phyloP scores from a whole-genome alignment of 2,797 vertebrate species.

The Picus viridis region DNA sequence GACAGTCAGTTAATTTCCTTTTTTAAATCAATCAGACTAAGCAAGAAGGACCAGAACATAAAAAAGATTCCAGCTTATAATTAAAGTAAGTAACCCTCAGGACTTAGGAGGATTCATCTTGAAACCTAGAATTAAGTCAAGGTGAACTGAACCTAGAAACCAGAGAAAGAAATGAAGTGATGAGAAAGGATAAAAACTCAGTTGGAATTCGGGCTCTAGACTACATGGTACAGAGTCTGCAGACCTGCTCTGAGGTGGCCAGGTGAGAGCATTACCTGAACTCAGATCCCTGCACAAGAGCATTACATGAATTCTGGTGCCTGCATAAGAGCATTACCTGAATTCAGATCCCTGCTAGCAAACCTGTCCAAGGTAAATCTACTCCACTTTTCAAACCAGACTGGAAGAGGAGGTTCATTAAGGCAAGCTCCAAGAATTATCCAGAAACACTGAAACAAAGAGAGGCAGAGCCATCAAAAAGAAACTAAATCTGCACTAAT shows the following conservation, averaged over 20 bases:
- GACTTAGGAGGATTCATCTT: neutral
- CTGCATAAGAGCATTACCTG: too few species aligned
- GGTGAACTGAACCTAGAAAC: neutral
- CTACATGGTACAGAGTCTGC: neutral
- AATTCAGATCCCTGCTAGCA: neutral
- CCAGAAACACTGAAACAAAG: neutral
- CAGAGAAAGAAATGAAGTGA: neutral
- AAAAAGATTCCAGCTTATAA: neutral
- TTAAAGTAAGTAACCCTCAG: neutral
- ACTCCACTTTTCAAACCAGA: neutral
- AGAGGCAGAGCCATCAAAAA: slow-evolving; percentile 9
- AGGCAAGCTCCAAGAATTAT: neutral
- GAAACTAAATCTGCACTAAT: neutral
- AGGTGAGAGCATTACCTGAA: neutral
- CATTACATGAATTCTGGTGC: neutral
- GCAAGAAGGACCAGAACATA: neutral
- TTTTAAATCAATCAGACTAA: neutral
- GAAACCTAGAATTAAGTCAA: neutral
- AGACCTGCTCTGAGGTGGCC: neutral
- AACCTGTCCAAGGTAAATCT: neutral
- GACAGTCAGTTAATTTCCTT: neutral
- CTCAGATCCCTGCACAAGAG: neutral
- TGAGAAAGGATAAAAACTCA: neutral
- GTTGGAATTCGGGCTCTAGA: neutral
- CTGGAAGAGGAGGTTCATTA: neutral